A percentile compares a stretch with the other conserved stretches of the same genome.
Evolutionary conservation across 2,888 invertebrate genomes (phyloP).

Genomic region (Xylota sylvarum): DNA sequence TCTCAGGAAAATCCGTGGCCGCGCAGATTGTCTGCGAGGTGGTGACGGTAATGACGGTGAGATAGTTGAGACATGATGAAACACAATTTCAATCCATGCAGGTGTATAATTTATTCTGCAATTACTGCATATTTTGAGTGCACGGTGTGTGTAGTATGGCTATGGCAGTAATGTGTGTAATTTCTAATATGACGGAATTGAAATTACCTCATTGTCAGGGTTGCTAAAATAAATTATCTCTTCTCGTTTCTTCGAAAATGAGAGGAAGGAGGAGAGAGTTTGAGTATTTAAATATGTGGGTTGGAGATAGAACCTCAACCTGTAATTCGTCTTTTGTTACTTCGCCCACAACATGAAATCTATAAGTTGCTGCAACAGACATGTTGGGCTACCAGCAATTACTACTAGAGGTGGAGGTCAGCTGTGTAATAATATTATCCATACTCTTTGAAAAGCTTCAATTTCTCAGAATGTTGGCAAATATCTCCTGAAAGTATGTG

Average conservation of each 20-base stretch:
- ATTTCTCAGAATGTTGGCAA: no score
- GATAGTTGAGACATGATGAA: constrained; percentile 66
- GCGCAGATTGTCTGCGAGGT: constrained; percentile 19
- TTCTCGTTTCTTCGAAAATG: background rate
- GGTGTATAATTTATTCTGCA: constrained; percentile 70
- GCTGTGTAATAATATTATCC: no score
- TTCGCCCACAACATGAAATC: background rate
- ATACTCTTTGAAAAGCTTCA: no score
- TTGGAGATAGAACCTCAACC: background rate
- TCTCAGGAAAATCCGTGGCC: constrained; percentile 55
- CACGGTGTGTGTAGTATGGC: constrained; percentile 27
- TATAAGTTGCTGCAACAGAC: background rate
- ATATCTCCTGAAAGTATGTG: no score
- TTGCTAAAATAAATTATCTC: constrained; percentile 31
- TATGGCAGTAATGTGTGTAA: constrained; percentile 40
- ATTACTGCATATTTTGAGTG: constrained; percentile 65
- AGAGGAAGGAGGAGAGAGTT: background rate
- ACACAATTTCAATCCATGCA: constrained; percentile 49
- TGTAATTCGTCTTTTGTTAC: background rate
- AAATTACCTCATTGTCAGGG: constrained; percentile 73
- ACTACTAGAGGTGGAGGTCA: no score
- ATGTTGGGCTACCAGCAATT: no score
- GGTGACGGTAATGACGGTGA: constrained; percentile 40
- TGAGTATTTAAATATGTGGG: background rate
- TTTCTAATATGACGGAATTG: constrained; percentile 69